Evolutionary conservation across 1,140 invertebrate genomes (phyloP), one percentile per base, ranked within the genome.

Genomic region (Mya arenaria): DNA sequence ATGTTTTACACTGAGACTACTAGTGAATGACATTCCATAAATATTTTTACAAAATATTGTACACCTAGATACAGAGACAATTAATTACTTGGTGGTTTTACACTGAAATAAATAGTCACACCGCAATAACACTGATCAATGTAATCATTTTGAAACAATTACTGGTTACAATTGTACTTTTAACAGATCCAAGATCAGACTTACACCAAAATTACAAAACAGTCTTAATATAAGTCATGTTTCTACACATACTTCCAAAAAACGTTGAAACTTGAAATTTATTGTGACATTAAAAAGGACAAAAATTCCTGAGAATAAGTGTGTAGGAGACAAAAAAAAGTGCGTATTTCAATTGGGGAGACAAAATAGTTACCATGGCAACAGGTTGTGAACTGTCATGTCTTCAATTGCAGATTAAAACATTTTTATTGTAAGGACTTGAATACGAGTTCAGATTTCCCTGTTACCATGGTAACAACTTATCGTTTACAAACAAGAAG

Each of bases 291-390:
- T 48, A 75, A 69, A 75, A 41, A 63, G 41, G 73, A 75, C 73
- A 75, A 44, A 75, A 63, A 75, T 75, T 75, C 73, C 73, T 75
- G 73, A 75, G 73, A 75, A 63, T 63, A 56, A 34, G 60, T 63
- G 73, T 75, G 73, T 63, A 75, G 73, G 56, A 75, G 73, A 75
- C 73, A 75, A 62, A 36, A 62, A 39, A 60, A 37, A 56, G 73
- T 39, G 58, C 23, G 56, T 36, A 32, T 62, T 60, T 62, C 39
- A 44, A 62, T 41, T 63, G 37, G 62, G 73, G 41, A 75, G 37
- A 75, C 23, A 34, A 63, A 41, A 75, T 58, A 63, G 19, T 52
- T 1, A 62, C 23, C 60, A 36, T 32, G 32, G 48, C 32, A 55
- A 69, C 71, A 74, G 23, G 37, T 32, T 36, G n/a, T 75, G 39